Evolutionary conservation across 1,140 invertebrate species (phyloP).

Genomic region (Procambarus clarkii): DNA sequence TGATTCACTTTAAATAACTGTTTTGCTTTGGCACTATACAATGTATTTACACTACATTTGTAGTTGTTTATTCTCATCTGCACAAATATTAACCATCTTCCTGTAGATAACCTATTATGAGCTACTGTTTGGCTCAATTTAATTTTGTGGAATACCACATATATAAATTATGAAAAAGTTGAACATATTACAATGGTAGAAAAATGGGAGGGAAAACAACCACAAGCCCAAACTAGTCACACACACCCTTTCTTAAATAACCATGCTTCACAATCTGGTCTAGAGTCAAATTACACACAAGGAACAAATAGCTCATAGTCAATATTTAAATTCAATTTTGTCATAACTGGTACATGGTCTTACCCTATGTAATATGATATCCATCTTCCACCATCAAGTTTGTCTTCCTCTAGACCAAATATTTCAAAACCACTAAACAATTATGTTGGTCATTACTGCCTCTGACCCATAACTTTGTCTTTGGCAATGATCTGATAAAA

Average conservation of each 20-base stretch:
- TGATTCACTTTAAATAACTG: slow-evolving; percentile 24
- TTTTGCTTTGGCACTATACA: slow-evolving; percentile 62
- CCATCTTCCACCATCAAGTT: no score
- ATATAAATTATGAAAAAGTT: slow-evolving; percentile 40
- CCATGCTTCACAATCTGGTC: slow-evolving; percentile 37
- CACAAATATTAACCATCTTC: not conserved
- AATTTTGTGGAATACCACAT: not conserved
- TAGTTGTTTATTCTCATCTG: not conserved
- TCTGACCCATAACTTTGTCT: slow-evolving; percentile 17
- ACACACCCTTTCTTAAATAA: slow-evolving; percentile 16
- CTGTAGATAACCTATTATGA: not conserved
- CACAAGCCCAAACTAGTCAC: slow-evolving; percentile 52
- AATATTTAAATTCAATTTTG: not conserved
- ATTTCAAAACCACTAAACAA: slow-evolving; percentile 2
- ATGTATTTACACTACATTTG: slow-evolving; percentile 46
- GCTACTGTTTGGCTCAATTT: not conserved
- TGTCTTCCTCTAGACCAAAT: slow-evolving; percentile 44
- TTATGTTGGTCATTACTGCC: not conserved
- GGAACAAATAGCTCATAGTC: no score
- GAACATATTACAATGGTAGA: slow-evolving; percentile 14
- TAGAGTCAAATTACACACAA: slow-evolving; percentile 6
- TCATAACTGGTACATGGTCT: no score
- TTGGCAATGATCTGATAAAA: slow-evolving; percentile 26
- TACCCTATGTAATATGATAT: no score
- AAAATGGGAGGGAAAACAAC: slow-evolving; percentile 28